Evolutionary conservation across 35 echinoderm and acorn worm genomes (phyloP), one percentile per base, ranked within the genome.

Genomic region (Ophiothrix spiculata): DNA sequence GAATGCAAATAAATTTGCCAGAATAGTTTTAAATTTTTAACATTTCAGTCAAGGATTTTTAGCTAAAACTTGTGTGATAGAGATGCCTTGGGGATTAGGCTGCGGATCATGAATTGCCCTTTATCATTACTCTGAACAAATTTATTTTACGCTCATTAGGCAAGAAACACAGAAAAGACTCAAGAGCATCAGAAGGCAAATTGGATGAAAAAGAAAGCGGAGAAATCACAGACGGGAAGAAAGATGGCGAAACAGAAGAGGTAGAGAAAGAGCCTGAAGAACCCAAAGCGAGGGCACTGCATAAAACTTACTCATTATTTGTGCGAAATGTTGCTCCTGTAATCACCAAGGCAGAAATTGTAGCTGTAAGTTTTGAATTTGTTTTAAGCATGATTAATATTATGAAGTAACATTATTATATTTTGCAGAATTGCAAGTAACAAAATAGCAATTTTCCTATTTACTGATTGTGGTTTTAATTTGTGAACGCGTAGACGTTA

Each of bases 301-400:
- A 98, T 77, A 98, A 91, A 76, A 98, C 95, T 28, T 98, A 88
- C 86, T 98, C 95, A 0, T 83, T 98, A 37, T 98, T 98, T 69
- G 91, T 98, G 75, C 81, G 95, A 25, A 98, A 91, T 40, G 85
- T 98, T 10, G 77, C 92, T 23, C 92, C 92, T 0, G 80, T 86
- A 13, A 91, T 98, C 86, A 91, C 92, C 33, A 98, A 98, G 82
- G 81, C 83, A 54, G 95, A 98, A 56, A 93, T 98, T 37, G 79
- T 91, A 19, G 85, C 86, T 15, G 95, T 98, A 81, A 91, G 88
- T 81, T 39, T 56, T 49, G 6, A 10, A 49, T 49, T 10, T 49
- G 42, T 6, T 49, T 10, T 49, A 49, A 49, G 42, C 42, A 10
- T 49, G 42, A 49, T 10, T 6, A 49, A 19, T 49, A n/a, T n/a